phyloP scores from a whole-genome alignment of 2,888 invertebrate genomes.

The Lutraria lutraria region DNA sequence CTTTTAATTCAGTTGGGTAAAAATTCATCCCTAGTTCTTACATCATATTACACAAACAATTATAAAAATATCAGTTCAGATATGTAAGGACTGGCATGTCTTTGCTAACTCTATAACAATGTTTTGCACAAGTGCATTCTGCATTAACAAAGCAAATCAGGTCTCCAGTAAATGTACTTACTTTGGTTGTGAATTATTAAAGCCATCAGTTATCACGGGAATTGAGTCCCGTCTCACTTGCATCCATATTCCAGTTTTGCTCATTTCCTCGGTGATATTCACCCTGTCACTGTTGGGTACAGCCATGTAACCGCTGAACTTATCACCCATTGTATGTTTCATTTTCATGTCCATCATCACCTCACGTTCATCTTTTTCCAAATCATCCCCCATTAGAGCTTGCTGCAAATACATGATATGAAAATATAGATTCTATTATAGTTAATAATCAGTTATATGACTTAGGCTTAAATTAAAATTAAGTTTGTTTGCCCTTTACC shows the following conservation, averaged over 20 bases:
- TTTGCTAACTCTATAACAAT: neutral
- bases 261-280: constrained; percentile 94
- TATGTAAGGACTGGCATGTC: neutral
- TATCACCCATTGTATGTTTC: constrained; percentile 71
- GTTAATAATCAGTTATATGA: no score
- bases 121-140: neutral
- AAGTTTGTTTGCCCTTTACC: no score
- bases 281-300: constrained; percentile 79
- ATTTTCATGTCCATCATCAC: constrained; percentile 70
- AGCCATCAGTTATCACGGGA: constrained; percentile 49
- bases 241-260: constrained; percentile 96
- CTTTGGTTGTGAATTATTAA: constrained; percentile 53
- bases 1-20: no score
- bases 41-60: no score
- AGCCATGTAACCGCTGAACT: constrained; percentile 67
- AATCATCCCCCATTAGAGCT: constrained; percentile 34
- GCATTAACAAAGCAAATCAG: no score
- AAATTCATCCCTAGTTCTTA: no score
- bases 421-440: no score
- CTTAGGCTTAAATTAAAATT: no score
- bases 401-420: neutral
- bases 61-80: neutral
- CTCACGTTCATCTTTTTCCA: constrained; percentile 63
- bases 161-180: constrained; percentile 6
- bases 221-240: constrained; percentile 73